These are phyloP conservation scores for Sabatieria punctata DNA, from an alignment of 2,888 invertebrate species.

Conservation along the genomic window DNA sequence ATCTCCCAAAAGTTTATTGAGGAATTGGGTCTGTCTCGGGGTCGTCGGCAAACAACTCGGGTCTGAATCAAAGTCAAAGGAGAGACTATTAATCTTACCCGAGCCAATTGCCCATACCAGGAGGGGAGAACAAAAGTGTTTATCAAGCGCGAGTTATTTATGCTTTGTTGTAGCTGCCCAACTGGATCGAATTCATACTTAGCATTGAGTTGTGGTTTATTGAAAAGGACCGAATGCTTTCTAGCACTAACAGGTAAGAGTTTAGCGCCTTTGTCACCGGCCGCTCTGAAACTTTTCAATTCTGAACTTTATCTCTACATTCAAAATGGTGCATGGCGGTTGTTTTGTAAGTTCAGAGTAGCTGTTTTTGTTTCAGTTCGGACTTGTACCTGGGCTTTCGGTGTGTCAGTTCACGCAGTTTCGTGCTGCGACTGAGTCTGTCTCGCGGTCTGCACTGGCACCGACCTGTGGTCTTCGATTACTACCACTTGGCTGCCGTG, in stretches of 20 bases:
- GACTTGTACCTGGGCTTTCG: conserved; percentile 42
- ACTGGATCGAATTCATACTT: conserved; percentile 67
- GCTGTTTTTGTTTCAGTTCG: conserved; percentile 20
- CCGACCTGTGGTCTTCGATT: conserved; percentile 83
- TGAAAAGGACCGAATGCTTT: conserved; percentile 48
- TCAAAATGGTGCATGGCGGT: background rate
- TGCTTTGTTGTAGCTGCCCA: conserved; percentile 54
- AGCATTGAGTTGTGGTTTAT: conserved; percentile 80
- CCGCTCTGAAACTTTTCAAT: background rate
- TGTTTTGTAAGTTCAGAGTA: too few species aligned
- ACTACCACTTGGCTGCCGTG: conserved; percentile 79
- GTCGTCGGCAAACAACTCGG: too few species aligned
- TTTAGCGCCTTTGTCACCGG: too few species aligned
- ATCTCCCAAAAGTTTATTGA: too few species aligned
- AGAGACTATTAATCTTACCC: too few species aligned
- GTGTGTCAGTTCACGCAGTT: conserved; percentile 44
- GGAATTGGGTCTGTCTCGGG: too few species aligned
- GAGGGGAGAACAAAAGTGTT: too few species aligned
- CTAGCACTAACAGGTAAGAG: conserved; percentile 2
- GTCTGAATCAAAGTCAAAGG: too few species aligned
- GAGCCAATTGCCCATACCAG: too few species aligned
- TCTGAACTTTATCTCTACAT: background rate
- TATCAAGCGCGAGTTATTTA: too few species aligned
- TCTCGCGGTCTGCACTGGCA: conserved; percentile 65
- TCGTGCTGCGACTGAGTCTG: conserved; percentile 70